These are phyloP conservation scores for Colostygia pectinataria DNA, from an alignment of 2,888 invertebrate species.

Conservation along the genomic window DNA sequence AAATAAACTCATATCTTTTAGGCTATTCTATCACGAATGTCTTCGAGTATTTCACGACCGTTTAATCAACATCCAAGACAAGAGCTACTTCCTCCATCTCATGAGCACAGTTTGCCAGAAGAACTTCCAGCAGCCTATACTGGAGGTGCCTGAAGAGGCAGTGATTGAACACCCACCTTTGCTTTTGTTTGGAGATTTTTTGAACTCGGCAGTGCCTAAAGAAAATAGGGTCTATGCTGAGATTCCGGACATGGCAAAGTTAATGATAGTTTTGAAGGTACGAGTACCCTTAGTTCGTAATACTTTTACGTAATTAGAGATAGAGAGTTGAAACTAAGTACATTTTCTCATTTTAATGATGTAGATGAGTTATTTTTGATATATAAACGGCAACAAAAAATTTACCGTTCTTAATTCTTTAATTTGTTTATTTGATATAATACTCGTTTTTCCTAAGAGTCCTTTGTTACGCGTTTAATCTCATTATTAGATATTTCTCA, in stretches of 20 bases:
- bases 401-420: too few relatives aligned
- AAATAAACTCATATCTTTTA: slow-evolving; percentile 51
- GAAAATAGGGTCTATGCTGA: slow-evolving; percentile 92
- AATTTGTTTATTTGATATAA: too few relatives aligned
- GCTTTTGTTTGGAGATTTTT: slow-evolving; percentile 93
- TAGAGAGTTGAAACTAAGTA: too few relatives aligned
- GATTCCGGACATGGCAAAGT: slow-evolving; percentile 87
- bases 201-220: slow-evolving; percentile 87
- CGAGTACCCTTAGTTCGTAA: too few relatives aligned
- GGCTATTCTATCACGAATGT: slow-evolving; percentile 96
- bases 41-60: slow-evolving; percentile 96
- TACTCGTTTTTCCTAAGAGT: too few relatives aligned
- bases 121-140: slow-evolving; percentile 84
- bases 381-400: too few relatives aligned
- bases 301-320: too few relatives aligned
- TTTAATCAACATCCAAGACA: slow-evolving; percentile 91
- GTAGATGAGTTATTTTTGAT: too few relatives aligned
- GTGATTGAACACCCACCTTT: slow-evolving; percentile 85
- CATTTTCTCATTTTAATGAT: too few relatives aligned
- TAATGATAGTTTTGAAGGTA: slow-evolving; percentile 87
- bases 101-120: slow-evolving; percentile 86
- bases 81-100: slow-evolving; percentile 89
- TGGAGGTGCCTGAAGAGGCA: slow-evolving; percentile 83
- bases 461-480: too few relatives aligned
- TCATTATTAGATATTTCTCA: too few relatives aligned